phyloP scores from a whole-genome alignment of 2,797 vertebrate species.

The Mycteria americana region DNA sequence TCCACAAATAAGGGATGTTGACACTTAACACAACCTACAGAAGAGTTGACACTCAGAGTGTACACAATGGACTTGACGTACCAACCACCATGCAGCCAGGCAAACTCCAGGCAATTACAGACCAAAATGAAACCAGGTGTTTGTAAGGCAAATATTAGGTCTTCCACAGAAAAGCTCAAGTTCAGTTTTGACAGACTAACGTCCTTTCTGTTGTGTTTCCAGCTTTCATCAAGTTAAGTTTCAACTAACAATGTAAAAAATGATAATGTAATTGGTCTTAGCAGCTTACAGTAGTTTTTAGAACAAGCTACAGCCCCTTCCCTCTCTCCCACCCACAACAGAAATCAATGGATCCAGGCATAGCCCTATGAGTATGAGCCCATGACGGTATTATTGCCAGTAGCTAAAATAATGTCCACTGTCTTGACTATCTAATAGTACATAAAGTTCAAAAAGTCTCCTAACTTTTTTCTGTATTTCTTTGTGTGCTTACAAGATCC shows the following conservation, averaged over 20 bases:
- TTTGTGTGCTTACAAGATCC: not conserved
- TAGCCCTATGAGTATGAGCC: rapidly evolving
- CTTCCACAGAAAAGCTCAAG: not conserved
- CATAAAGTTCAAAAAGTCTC: not conserved
- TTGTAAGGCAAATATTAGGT: not conserved
- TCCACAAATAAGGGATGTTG: not conserved
- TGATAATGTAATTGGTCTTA: not conserved
- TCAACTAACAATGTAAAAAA: not conserved
- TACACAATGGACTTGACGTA: not conserved
- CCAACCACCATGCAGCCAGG: not conserved
- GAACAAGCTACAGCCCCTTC: not conserved
- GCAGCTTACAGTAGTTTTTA: not conserved
- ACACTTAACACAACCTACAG: not conserved
- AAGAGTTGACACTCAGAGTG: not conserved
- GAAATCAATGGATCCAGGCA: not conserved
- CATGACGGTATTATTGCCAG: not conserved
- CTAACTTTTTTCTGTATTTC: not conserved
- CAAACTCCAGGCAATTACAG: not conserved
- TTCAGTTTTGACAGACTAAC: not conserved
- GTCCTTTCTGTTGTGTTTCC: not conserved
- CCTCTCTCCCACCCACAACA: not conserved
- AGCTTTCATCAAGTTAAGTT: not conserved
- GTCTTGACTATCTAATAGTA: not conserved
- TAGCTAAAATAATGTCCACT: not conserved
- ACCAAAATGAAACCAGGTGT: not conserved